Base-by-base conservation (phyloP, 2,113 vertebrate genomes). In the Anguilla rostrata region DNA sequence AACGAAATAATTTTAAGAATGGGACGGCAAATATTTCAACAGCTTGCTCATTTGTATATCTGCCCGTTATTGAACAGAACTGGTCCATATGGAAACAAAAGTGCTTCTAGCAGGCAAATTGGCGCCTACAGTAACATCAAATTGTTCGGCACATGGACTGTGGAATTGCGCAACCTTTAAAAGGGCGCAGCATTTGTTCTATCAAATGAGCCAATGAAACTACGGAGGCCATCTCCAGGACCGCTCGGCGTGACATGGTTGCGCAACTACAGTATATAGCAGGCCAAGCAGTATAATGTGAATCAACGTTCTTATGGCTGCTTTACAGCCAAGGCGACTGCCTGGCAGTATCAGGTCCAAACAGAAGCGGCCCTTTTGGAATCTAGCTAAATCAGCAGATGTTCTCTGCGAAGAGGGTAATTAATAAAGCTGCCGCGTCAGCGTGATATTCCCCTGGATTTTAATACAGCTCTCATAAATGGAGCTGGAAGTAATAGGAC, bases 361-460 rank as follows among this genome's bases (percentile, higher is more conserved):
- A 88, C 94, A 94, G 92, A 93, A 93, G 91, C 90, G 85, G 88
- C 85, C 89, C 88, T 88, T 88, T 82, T 88, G 89, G 91, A 90
- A 92, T 93, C 90, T 91, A 75, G 71, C 71, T 75, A 91, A 93
- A 92, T 94, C 89, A 95, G 90, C 93, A 92, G 91, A 93, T 93
- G 90, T 91, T 94, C 92, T 85, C 88, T 56, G 85, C 66, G 90
- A 91, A 87, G 89, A 85, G 84, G 56, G 89, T 91, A 92, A 93
- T 95, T 93, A 95, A 94, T 91, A 88, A 90, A 88, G 91, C 87
- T 71, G 91, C 93, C 90, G 86, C 85, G 89, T 94, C 92, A 91
- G 90, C 90, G 29, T 82, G 80, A 88, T 57, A 87, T 88, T 91
- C 79, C 89, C 79, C 83, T 78, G 79, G 90, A 86, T 90, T 90